Evolutionary conservation across 1,140 invertebrate species (phyloP).

Genomic region (Saxidomus purpurata): DNA sequence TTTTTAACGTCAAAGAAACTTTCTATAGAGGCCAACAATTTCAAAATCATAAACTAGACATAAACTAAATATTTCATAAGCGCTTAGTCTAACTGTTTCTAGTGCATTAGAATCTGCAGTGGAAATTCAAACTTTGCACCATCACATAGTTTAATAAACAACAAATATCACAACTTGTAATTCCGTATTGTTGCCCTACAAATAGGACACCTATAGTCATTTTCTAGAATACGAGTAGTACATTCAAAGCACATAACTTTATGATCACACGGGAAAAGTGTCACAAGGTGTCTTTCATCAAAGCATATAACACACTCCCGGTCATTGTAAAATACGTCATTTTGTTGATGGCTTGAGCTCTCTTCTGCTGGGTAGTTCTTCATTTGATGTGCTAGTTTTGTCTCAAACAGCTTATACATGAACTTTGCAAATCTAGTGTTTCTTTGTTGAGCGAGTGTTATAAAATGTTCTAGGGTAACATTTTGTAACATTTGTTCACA

Average conservation of each 20-base stretch:
- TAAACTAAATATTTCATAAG: no score
- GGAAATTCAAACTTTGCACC: no score
- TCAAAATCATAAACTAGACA: no score
- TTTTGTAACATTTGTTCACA: not conserved
- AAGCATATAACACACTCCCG: conserved; percentile 26
- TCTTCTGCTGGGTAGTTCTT: not conserved
- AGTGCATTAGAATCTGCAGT: no score
- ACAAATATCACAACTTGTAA: no score
- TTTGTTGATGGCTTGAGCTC: not conserved
- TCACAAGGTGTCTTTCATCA: not conserved
- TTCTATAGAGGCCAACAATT: no score
- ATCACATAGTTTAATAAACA: no score
- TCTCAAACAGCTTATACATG: not conserved
- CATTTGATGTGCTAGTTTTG: not conserved
- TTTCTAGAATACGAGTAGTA: conserved; percentile 8
- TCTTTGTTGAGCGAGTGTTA: not conserved
- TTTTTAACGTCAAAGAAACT: no score
- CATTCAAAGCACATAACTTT: not conserved
- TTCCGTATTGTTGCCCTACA: not conserved
- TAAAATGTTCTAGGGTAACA: not conserved
- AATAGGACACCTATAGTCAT: conserved; percentile 3
- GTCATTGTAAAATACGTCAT: not conserved
- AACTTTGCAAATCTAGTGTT: not conserved
- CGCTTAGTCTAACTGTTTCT: no score
- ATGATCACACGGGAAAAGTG: conserved; percentile 1